Percentiles rank a stretch among this genome's conserved stretches.
phyloP scores from a whole-genome alignment of 2,888 invertebrate genomes.

The Halocaridina rubra region DNA sequence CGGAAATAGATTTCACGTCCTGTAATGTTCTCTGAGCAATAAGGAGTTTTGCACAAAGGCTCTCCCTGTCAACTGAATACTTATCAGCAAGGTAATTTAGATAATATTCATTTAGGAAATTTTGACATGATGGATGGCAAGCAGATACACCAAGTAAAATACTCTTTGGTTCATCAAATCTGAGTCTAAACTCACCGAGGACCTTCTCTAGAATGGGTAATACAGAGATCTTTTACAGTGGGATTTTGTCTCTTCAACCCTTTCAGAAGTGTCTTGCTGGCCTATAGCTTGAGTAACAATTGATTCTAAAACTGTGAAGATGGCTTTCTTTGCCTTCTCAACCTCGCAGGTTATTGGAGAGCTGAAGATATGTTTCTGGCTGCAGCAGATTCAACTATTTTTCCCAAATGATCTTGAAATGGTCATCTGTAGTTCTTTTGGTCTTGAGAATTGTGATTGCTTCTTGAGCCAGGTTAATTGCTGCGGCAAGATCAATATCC shows the following conservation, averaged over 20 bases:
- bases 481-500: too few species aligned
- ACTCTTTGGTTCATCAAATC: not conserved
- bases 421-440: too few species aligned
- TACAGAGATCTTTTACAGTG: not conserved
- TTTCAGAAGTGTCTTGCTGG: too few species aligned
- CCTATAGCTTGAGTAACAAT: too few species aligned
- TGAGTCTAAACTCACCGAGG: not conserved
- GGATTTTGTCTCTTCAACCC: not conserved
- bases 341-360: too few species aligned
- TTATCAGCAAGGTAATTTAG: not conserved
- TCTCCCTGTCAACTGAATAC: not conserved
- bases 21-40: not conserved
- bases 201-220: not conserved
- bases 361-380: too few species aligned
- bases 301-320: too few species aligned
- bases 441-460: too few species aligned
- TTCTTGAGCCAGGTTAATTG: too few species aligned
- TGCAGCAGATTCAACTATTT: too few species aligned
- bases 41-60: not conserved
- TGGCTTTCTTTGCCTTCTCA: too few species aligned
- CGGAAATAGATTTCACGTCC: not conserved
- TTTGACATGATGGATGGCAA: not conserved
- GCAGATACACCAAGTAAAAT: not conserved
- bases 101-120: not conserved
- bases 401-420: too few species aligned